phyloP scores from a whole-genome alignment of 2,797 vertebrate species.

The Podargus strigoides region DNA sequence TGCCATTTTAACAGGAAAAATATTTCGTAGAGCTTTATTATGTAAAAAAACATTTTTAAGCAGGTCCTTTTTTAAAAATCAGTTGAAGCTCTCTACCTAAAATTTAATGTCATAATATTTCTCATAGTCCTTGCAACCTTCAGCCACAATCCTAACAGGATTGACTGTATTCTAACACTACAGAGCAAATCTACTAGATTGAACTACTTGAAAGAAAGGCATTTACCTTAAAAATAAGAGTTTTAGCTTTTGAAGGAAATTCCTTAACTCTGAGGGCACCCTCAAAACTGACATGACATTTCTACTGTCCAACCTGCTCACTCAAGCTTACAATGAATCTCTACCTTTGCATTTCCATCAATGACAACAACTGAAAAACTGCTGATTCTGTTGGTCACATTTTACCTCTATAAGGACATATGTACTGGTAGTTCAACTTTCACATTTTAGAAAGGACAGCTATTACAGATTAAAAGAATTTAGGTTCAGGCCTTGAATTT shows the following conservation, averaged over 20 bases:
- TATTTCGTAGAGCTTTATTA: neutral
- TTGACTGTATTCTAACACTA: neutral
- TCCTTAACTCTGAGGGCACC: neutral
- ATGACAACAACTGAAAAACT: neutral
- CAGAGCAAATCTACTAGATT: neutral
- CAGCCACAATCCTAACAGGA: neutral
- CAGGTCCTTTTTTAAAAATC: neutral
- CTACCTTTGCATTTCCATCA: neutral
- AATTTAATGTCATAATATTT: neutral
- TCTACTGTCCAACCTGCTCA: neutral
- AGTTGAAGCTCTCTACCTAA: neutral
- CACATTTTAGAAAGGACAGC: neutral
- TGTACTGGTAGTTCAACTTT: neutral
- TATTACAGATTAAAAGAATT: neutral
- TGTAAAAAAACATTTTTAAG: neutral
- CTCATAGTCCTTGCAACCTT: neutral
- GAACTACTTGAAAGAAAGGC: neutral
- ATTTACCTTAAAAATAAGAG: neutral
- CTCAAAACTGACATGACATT: neutral
- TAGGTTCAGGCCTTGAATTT: neutral
- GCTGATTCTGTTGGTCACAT: neutral
- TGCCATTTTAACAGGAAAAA: neutral
- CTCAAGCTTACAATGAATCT: neutral
- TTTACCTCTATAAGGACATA: neutral
- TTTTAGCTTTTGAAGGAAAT: neutral